These are phyloP conservation scores for Delphinus delphis DNA, from an alignment of 2,113 vertebrate species.

Conservation along the genomic window DNA sequence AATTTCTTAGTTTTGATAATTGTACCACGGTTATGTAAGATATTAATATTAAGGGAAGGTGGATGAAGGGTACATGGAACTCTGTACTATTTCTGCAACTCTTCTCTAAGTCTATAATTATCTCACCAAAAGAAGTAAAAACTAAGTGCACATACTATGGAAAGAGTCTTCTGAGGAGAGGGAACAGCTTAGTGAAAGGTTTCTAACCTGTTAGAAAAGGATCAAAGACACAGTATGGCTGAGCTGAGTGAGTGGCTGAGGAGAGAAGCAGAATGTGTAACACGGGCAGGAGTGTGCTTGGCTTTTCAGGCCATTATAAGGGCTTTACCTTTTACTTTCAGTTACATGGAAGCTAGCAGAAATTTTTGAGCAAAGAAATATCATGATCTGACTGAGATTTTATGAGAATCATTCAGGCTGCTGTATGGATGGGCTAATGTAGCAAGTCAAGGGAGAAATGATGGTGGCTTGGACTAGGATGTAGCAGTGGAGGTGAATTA, in stretches of 20 bases:
- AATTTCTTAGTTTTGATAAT: neutral
- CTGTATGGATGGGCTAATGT: neutral
- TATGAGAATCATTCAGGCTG: neutral
- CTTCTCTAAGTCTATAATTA: slow-evolving; percentile 17
- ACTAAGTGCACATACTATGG: neutral
- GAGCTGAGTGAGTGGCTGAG: accelerated
- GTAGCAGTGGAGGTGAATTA: neutral
- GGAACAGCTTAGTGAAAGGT: neutral
- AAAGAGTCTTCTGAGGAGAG: neutral
- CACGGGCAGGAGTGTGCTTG: neutral
- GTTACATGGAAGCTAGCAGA: neutral
- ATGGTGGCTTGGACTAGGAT: neutral
- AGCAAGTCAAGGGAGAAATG: neutral
- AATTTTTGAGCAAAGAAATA: neutral
- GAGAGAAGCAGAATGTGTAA: neutral
- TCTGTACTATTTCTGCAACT: neutral
- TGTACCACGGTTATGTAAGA: neutral
- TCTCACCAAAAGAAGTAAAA: neutral
- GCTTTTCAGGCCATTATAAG: neutral
- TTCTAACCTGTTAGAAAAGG: neutral
- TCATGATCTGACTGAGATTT: neutral
- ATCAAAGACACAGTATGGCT: neutral
- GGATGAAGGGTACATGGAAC: neutral
- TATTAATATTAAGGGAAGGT: neutral
- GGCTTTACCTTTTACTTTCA: neutral